Evolutionary conservation across 2,797 vertebrate genomes (phyloP), one percentile per base, ranked within the genome.

Genomic region (Dryobates pubescens): DNA sequence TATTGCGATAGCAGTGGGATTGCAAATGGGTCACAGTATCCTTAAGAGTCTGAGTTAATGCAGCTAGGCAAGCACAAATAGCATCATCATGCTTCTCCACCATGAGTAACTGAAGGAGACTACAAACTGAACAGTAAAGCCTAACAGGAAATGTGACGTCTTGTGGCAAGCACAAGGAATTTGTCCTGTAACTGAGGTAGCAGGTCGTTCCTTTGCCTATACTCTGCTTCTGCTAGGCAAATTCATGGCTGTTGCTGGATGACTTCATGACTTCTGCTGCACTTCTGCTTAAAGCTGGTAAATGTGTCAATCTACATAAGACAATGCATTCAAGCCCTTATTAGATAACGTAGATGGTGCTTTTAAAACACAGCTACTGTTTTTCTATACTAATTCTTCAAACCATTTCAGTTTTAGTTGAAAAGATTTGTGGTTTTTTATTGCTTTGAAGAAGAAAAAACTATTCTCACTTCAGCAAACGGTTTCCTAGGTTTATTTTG

Each of bases 51-150:
- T 38, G 38, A 38, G 38, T 38, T 38, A 38, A 38, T 38, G 38
- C 38, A 38, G 10, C 38, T 38, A 38, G 38, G 38, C 38, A 38
- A 38, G 38, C 38, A 38, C 38, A 38, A 38, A 38, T 38, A 38
- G 10, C 38, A 38, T 38, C 38, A 38, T 4, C 38, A 12, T 38
- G 38, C 38, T 38, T 38, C 38, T 38, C 38, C 38, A 38, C 11
- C 38, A 38, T 38, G 38, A 38, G 38, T 38, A 38, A 38, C 10
- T 0, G 0, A 0, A 2, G 13, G 23, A 13, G 2, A 58, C 20
- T 32, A 34, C 32, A 70, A 32, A 36, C 17, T 45, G 51, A 27
- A 10, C 13, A 15, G 20, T 20, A 26, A 78, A 38, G 3, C 13
- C 4, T 12, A 47, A 8, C 2, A 56, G 43, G 30, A 81, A 72